These are phyloP conservation scores for Catamblyrhynchus diadema DNA, from an alignment of 2,797 vertebrate genomes.

Conservation along the genomic window DNA sequence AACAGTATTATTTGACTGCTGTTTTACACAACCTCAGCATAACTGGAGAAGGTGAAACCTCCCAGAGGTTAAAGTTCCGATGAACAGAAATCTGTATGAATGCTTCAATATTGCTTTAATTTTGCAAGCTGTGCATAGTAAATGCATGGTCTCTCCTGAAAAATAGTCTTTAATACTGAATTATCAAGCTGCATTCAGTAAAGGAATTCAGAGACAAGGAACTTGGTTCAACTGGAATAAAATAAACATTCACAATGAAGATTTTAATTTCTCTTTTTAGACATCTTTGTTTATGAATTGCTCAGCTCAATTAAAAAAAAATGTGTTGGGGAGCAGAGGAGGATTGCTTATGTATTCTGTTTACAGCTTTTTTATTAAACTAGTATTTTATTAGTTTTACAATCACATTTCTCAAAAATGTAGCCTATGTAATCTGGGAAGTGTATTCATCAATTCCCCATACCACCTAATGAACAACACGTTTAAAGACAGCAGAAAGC, in stretches of 20 bases:
- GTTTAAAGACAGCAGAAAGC: neutral
- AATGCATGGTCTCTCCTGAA: neutral
- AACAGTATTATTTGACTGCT: neutral
- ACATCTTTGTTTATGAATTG: neutral
- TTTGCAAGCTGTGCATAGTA: neutral
- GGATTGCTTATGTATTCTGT: neutral
- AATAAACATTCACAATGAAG: neutral
- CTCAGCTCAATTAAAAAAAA: neutral
- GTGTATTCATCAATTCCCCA: neutral
- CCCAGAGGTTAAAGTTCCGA: neutral
- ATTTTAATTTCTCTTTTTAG: neutral
- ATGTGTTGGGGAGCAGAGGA: neutral
- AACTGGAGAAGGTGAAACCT: neutral
- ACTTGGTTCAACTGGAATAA: neutral
- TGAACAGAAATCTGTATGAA: neutral
- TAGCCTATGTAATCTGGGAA: neutral
- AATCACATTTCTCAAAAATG: neutral
- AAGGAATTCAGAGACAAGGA: neutral
- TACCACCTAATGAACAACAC: neutral
- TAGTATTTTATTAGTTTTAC: neutral
- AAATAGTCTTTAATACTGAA: neutral
- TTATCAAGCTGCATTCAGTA: neutral
- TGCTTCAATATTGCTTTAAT: neutral
- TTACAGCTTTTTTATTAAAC: neutral
- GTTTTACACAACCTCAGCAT: neutral